Conservation (phyloP, 2,797 vertebrate species). For the Lycodopsis pacificus region DNA sequence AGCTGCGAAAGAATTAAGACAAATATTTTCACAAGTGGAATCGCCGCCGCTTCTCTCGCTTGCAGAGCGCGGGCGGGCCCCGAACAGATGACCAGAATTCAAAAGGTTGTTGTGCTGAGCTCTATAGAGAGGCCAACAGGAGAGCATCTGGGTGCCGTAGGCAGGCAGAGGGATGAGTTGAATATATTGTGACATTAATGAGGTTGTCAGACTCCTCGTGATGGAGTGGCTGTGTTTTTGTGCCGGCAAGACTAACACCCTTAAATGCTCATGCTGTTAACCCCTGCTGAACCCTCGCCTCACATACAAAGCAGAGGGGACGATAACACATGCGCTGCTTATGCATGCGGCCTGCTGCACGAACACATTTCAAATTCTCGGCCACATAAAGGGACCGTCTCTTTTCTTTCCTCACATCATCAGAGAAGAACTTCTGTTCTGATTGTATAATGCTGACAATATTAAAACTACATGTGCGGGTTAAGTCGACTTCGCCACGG, state of each 20-base stretch:
- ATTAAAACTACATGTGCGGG: neutral
- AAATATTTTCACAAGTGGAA: constrained; percentile 68
- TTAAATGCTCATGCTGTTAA: constrained; percentile 83
- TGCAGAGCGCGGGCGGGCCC: constrained; percentile 3
- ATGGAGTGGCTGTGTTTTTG: constrained; percentile 84
- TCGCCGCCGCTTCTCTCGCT: constrained; percentile 35
- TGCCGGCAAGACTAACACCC: constrained; percentile 80
- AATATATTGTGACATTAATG: constrained; percentile 87
- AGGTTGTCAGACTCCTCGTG: constrained; percentile 80
- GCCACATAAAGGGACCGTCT: neutral
- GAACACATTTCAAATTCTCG: constrained; percentile 2
- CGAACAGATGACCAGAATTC: constrained; percentile 63
- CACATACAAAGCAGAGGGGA: constrained; percentile 70
- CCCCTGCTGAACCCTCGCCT: constrained; percentile 77
- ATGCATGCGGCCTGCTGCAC: constrained; percentile 48
- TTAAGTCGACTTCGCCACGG: constrained; percentile 8
- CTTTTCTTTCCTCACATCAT: constrained; percentile 2
- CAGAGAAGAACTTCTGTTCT: neutral
- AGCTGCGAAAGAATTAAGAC: constrained; percentile 58
- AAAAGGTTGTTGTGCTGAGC: constrained; percentile 66
- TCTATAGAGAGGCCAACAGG: constrained; percentile 59
- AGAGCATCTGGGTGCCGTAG: constrained; percentile 75
- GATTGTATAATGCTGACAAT: constrained; percentile 29
- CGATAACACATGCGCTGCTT: constrained; percentile 61
- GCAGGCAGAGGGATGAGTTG: constrained; percentile 74